phyloP scores from a whole-genome alignment of 2,888 invertebrate species.

The Drosophila meridionalis region DNA sequence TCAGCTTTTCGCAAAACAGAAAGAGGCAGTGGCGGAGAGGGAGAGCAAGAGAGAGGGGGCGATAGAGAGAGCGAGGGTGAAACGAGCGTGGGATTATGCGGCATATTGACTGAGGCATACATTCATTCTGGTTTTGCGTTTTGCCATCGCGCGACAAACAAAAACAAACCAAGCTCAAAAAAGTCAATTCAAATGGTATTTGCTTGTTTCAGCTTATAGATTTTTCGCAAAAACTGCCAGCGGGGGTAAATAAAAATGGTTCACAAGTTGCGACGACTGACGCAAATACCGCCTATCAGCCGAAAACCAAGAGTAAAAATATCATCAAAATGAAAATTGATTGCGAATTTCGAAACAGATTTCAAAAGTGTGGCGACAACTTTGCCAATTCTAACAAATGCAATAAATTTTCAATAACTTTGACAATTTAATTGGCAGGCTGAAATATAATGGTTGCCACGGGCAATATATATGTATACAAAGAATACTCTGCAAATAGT shows the following conservation, averaged over 20 bases:
- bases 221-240: conserved; percentile 18
- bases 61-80: background rate
- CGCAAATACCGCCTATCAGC: conserved; percentile 35
- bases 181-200: conserved; percentile 42
- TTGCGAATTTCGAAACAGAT: conserved; percentile 37
- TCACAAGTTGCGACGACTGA: background rate
- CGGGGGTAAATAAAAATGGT: background rate
- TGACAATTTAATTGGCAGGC: background rate
- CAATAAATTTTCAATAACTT: conserved; percentile 7
- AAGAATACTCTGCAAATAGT: background rate
- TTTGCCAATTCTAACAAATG: conserved; percentile 10
- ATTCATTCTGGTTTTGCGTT: conserved; percentile 33
- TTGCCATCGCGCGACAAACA: conserved; percentile 19
- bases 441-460: background rate
- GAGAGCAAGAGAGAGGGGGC: background rate
- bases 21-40: conserved; percentile 4
- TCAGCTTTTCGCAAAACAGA: conserved; percentile 56
- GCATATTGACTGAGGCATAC: conserved; percentile 45
- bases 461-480: too few relatives aligned
- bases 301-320: conserved; percentile 25
- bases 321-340: conserved; percentile 49
- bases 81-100: conserved; percentile 36
- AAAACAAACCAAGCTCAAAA: conserved; percentile 13
- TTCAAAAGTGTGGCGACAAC: conserved; percentile 14
- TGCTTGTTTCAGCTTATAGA: conserved; percentile 38